A percentile compares a stretch with the other conserved stretches of the same genome.
Conservation (phyloP, 2,888 invertebrate species). For the Brenthis ino region DNA sequence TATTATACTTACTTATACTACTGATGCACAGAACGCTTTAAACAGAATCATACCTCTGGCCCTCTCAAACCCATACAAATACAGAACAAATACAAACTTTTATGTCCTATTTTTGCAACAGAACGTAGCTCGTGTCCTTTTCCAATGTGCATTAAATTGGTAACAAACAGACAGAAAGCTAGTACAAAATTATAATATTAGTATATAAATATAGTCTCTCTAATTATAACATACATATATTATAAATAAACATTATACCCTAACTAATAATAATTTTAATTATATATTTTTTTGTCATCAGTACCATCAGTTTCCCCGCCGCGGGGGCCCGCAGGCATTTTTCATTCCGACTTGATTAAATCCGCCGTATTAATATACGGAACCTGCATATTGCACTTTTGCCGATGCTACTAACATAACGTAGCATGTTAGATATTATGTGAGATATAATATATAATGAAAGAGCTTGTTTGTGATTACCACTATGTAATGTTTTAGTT, state of each 20-base stretch:
- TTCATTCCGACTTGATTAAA: constrained; percentile 80
- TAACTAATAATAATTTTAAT: constrained; percentile 2
- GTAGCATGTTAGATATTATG: constrained; percentile 20
- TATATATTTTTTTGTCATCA: constrained; percentile 44
- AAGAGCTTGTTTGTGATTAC: background rate
- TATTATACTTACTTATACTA: no score
- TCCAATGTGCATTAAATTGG: no score
- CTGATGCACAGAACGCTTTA: no score
- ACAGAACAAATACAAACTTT: no score
- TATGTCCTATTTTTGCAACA: no score
- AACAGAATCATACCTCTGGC: no score
- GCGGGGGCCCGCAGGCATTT: constrained; percentile 71
- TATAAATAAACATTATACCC: background rate
- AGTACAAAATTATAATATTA: no score
- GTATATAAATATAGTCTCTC: no score
- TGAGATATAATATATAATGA: constrained; percentile 1
- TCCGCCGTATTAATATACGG: constrained; percentile 69
- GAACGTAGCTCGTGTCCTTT: no score
- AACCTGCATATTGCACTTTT: constrained; percentile 55
- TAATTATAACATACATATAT: no score
- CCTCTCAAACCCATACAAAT: no score
- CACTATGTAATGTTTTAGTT: background rate
- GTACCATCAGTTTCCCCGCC: constrained; percentile 49
- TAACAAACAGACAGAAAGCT: no score
- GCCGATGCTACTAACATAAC: constrained; percentile 35